phyloP scores from a whole-genome alignment of 2,888 invertebrate genomes.

The Pachydiplax longipennis region DNA sequence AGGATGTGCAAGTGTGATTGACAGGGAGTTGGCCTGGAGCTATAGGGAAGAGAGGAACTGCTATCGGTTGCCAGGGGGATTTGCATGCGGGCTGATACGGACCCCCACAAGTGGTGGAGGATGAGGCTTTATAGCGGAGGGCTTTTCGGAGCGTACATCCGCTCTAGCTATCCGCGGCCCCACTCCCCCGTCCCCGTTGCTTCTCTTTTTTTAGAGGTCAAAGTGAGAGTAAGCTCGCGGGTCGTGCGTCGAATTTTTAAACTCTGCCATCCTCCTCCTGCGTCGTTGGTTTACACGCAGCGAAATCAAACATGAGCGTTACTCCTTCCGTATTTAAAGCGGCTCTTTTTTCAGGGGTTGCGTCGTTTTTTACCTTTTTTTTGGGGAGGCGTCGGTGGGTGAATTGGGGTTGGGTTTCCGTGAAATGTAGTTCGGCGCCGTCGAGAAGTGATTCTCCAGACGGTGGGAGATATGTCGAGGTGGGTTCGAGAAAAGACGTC shows the following conservation, averaged over 20 bases:
- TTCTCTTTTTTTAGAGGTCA: not conserved
- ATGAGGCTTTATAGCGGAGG: not conserved
- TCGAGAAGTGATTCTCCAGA: not conserved
- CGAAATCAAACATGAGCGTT: not conserved
- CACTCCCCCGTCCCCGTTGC: too few relatives aligned
- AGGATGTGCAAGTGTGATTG: not conserved
- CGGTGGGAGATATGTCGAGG: not conserved
- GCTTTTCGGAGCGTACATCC: not conserved
- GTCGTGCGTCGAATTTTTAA: not conserved
- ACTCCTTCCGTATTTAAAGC: not conserved
- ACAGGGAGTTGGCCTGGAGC: not conserved
- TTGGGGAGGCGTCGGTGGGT: too few relatives aligned
- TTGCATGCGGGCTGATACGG: not conserved
- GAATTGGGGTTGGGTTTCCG: not conserved
- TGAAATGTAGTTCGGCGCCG: not conserved
- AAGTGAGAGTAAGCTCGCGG: not conserved
- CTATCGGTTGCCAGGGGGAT: not conserved
- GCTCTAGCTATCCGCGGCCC: not conserved
- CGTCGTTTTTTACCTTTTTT: not conserved
- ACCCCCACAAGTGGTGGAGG: not conserved
- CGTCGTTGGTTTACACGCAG: not conserved
- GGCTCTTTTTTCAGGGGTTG: not conserved
- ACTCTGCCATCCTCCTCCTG: not conserved
- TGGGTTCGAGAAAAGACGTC: too few relatives aligned
- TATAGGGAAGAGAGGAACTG: not conserved